These are phyloP conservation scores for Acanthurus lineatus DNA, from an alignment of 2,797 vertebrate genomes.

Conservation along the genomic window DNA sequence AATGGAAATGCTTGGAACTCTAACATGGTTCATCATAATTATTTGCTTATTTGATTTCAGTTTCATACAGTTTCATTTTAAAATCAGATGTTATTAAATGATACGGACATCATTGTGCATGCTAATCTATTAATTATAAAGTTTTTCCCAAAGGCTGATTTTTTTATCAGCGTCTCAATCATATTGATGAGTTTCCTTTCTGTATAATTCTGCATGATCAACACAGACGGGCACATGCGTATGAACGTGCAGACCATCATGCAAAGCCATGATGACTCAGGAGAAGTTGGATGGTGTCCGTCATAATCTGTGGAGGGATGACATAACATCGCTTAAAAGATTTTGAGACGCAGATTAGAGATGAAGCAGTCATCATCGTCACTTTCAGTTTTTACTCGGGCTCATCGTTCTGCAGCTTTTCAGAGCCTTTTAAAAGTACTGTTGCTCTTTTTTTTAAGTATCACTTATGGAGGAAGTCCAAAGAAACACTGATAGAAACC, in stretches of 20 bases:
- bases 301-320: slow-evolving; percentile 52
- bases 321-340: slow-evolving; percentile 68
- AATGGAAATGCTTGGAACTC: too few relatives aligned
- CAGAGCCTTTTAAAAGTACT: background rate
- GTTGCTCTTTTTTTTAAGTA: slow-evolving; percentile 25
- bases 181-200: background rate
- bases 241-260: slow-evolving; percentile 5
- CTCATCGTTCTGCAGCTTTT: background rate
- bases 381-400: slow-evolving; percentile 10
- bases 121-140: too few relatives aligned
- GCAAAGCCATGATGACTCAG: slow-evolving; percentile 19
- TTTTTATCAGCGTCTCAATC: background rate
- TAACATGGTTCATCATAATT: too few relatives aligned
- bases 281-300: slow-evolving; percentile 22
- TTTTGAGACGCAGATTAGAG: slow-evolving; percentile 59
- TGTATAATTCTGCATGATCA: background rate
- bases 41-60: too few relatives aligned
- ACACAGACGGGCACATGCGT: background rate
- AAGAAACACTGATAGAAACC: slow-evolving; percentile 8
- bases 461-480: slow-evolving; percentile 20
- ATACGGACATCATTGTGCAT: too few relatives aligned
- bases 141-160: too few relatives aligned
- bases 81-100: too few relatives aligned
- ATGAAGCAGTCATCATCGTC: slow-evolving; percentile 31
- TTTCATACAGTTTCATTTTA: too few relatives aligned